These are phyloP conservation scores for Ectemnius lituratus DNA, from an alignment of 2,888 invertebrate genomes.

Conservation along the genomic window DNA sequence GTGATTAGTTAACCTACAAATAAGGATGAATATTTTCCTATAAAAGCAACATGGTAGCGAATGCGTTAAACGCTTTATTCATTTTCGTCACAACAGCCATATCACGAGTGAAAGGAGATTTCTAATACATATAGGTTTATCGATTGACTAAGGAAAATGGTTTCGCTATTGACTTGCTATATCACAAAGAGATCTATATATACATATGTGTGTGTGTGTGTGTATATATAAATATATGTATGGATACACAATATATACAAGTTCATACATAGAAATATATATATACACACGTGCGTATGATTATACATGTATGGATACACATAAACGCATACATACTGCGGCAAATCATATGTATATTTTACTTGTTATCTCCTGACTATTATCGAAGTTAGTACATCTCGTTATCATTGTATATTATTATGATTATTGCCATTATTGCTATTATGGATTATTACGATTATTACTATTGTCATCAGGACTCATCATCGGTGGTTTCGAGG, in stretches of 20 bases:
- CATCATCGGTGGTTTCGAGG: constrained; percentile 36
- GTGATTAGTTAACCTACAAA: too few species aligned
- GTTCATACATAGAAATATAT: constrained; percentile 15
- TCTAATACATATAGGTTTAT: constrained; percentile 50
- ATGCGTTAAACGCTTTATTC: constrained; percentile 59
- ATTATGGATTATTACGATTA: constrained; percentile 51
- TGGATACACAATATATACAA: constrained; percentile 20
- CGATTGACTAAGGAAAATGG: constrained; percentile 50
- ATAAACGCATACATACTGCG: constrained; percentile 20
- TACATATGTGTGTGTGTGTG: constrained; percentile 34
- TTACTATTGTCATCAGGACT: constrained; percentile 51
- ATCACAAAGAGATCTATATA: constrained; percentile 57
- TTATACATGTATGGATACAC: constrained; percentile 25
- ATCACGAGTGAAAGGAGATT: constrained; percentile 69
- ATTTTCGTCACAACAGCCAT: constrained; percentile 62
- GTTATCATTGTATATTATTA: constrained; percentile 56
- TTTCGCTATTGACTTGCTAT: constrained; percentile 61
- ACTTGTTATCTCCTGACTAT: constrained; percentile 72
- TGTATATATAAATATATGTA: constrained; percentile 16
- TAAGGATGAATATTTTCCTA: too few species aligned
- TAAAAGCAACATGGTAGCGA: too few species aligned
- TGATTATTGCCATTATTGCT: constrained; percentile 37
- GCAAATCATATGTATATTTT: constrained; percentile 67
- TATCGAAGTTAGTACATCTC: constrained; percentile 67
- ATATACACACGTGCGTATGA: constrained; percentile 17